A percentile compares a stretch with the other conserved stretches of the same genome.
phyloP scores from a whole-genome alignment of 2,797 vertebrate genomes.

The Gallirallus australis region DNA sequence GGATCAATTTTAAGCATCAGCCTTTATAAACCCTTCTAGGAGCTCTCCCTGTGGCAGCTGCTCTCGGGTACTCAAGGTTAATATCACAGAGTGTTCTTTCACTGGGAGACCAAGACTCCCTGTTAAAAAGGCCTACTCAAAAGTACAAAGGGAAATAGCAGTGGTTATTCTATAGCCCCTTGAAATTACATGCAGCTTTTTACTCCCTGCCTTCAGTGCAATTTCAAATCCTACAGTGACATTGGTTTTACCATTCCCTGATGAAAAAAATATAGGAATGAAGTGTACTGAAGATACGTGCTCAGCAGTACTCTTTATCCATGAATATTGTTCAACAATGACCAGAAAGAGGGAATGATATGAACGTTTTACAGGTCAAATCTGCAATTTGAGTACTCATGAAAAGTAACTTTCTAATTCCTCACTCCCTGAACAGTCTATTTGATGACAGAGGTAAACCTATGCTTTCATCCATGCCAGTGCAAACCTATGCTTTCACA shows the following conservation, averaged over 20 bases:
- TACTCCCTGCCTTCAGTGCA: background rate
- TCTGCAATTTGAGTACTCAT: background rate
- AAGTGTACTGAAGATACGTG: background rate
- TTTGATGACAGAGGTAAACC: background rate
- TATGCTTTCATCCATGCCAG: background rate
- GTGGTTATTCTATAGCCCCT: background rate
- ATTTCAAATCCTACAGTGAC: background rate
- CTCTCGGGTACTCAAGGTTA: background rate
- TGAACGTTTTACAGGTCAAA: background rate
- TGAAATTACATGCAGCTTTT: background rate
- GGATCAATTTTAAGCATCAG: background rate
- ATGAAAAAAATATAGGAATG: background rate
- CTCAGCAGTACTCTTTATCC: background rate
- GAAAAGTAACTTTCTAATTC: background rate
- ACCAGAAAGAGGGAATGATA: background rate
- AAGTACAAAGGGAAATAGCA: background rate
- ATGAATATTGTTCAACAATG: background rate
- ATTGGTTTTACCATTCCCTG: background rate
- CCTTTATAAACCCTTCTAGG: background rate
- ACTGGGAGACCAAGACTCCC: background rate
- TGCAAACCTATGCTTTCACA: background rate
- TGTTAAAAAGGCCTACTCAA: background rate
- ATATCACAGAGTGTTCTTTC: background rate
- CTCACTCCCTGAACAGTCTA: background rate
- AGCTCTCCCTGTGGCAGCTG: background rate